phyloP scores from a whole-genome alignment of 2,113 vertebrate genomes.

The Camelus dromedarius region DNA sequence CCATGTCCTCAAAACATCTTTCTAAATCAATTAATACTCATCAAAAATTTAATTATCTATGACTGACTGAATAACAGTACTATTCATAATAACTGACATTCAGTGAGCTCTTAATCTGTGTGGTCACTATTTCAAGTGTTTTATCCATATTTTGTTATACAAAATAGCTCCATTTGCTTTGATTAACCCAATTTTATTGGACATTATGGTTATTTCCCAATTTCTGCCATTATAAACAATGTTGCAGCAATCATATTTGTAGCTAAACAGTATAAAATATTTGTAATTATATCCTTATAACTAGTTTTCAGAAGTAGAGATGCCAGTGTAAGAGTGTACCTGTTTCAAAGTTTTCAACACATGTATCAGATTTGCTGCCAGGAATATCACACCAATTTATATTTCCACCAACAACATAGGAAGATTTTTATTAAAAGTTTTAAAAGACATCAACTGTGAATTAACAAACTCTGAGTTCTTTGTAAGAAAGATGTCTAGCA shows the following conservation, averaged over 20 bases:
- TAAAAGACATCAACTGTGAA: neutral
- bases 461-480: neutral
- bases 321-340: neutral
- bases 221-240: neutral
- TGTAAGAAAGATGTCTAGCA: neutral
- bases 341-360: constrained; percentile 13
- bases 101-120: neutral
- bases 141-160: neutral
- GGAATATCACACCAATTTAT: neutral
- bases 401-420: neutral
- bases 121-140: neutral
- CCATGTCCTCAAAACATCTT: neutral
- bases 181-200: neutral
- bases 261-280: neutral
- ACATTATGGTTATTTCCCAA: neutral
- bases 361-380: neutral
- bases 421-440: neutral
- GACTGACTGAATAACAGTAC: neutral
- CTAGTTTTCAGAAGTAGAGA: neutral
- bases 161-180: neutral
- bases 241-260: neutral
- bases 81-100: neutral
- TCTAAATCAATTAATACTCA: neutral
- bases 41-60: neutral
- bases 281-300: neutral